Evolutionary conservation across 2,888 invertebrate species (phyloP), one percentile per base, ranked within the genome.

Genomic region (Prenolepis imparis): DNA sequence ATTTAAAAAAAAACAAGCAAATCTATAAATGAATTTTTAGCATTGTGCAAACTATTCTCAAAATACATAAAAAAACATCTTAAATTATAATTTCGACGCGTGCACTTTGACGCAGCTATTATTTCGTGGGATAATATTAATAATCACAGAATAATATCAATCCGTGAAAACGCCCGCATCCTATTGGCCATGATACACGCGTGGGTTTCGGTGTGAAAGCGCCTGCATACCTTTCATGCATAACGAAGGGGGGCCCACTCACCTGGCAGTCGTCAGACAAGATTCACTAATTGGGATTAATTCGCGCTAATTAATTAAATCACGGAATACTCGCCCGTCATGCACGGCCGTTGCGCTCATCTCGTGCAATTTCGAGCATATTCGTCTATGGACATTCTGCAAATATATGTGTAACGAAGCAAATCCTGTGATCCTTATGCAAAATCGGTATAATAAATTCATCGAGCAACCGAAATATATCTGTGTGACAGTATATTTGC

Each of bases 231-330:
- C 84, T 74, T 83, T 90, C 84, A 84, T 74, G 74, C 81, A 85
- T 88, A 88, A 89, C 89, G 90, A 90, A 86, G 87, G 89, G 89
- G 89, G 64, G 67, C 80, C 82, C 85, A 85, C 86, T 87, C 86
- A 78, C 68, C 85, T 89, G 86, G 55, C 87, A 90, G 88, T 90
- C 87, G 87, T 89, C 90, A 87, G 88, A 89, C 92, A 92, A 91
- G 92, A 86, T 90, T 89, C 89, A 84, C 92, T 93, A 93, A 93
- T 93, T 93, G 92, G 93, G 92, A 93, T 92, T 93, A 93, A 93
- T 93, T 92, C 90, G 90, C 88, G 87, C 90, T 93, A 92, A 93
- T 93, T 93, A 93, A 93, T 93, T 92, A 91, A 93, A 93, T 93
- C 92, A 90, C 89, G 88, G 88, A 89, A 91, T 89, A 86, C 88